Base-by-base conservation (phyloP, 1,140 invertebrate species). In the Periplaneta americana region DNA sequence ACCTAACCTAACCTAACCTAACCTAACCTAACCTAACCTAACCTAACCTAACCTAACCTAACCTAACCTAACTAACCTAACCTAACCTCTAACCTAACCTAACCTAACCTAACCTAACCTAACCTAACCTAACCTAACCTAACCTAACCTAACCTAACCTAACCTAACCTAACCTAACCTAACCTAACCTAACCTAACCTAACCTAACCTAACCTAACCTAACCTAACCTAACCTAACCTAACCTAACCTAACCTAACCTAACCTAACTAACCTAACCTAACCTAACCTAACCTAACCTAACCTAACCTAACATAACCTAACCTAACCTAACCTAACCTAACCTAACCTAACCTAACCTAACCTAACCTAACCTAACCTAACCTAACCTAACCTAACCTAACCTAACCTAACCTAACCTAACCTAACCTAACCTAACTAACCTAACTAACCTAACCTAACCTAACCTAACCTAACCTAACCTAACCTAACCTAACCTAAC, bases 101-200 rank as follows among this genome's bases (percentile, higher is more conserved):
- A 86, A 85, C 85, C 84, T 83, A 84, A 85, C 85, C 84, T 82
- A 84, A 84, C 85, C 84, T 84, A 85, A 86, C 85, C 84, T 83
- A 86, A 85, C 85, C 83, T 83, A 86, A 86, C 85, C 85, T 83
- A 86, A 86, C 85, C 85, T 82, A 82, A 85, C 83, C 84, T 84
- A 86, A 86, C 85, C 84, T 83, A 85, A 86, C 84, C 84, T 83
- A 85, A 86, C 85, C 84, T 85, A 86, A 86, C 85, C 84, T 83
- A 84, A 86, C 85, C 84, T 84, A 85, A 85, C 85, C 82, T 84
- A 84, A 84, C 84, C 85, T 81, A 75, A 79, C 77, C 80, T 80
- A 81, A 83, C 80, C 84, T 79, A 84, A 86, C 84, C 84, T 83
- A 85, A 85, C 85, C 85, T 80, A 85, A 85, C 84, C 74, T 78